Conservation (phyloP, 2,113 vertebrate genomes). For the Pagrus major region DNA sequence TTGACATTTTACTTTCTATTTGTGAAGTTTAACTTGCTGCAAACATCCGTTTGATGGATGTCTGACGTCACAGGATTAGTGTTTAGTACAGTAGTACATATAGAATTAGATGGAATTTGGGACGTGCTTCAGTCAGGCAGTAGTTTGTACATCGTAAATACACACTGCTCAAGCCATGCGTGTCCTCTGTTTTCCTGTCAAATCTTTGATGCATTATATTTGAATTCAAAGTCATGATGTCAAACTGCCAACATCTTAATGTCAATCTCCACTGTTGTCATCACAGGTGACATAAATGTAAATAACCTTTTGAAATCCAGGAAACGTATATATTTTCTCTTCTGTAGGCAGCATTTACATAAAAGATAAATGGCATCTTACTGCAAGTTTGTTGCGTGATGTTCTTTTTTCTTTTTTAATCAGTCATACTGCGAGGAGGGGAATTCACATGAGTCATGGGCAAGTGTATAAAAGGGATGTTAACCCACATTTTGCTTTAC, state of each 20-base stretch:
- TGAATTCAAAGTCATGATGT: constrained; percentile 1
- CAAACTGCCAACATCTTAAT: neutral
- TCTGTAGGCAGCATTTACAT: constrained; percentile 76
- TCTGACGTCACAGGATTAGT: neutral
- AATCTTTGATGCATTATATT: neutral
- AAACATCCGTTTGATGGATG: neutral
- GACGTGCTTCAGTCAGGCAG: neutral
- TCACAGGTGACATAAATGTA: constrained; percentile 15
- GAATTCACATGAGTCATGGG: constrained; percentile 78
- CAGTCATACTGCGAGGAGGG: constrained; percentile 62
- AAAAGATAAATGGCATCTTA: constrained; percentile 25
- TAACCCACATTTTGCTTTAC: constrained; percentile 40
- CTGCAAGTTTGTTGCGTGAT: constrained; percentile 40
- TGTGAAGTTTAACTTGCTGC: neutral
- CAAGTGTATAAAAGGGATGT: constrained; percentile 71
- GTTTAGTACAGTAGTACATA: neutral
- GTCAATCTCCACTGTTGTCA: neutral
- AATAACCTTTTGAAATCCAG: constrained; percentile 30
- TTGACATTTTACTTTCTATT: neutral
- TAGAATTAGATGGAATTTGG: neutral
- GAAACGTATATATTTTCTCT: constrained; percentile 13
- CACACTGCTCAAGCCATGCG: neutral
- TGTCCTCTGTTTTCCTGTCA: neutral
- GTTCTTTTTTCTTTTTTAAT: constrained; percentile 47
- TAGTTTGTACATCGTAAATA: too few relatives aligned